Conservation (phyloP, 1,140 invertebrate genomes). For the Hetaerina americana region DNA sequence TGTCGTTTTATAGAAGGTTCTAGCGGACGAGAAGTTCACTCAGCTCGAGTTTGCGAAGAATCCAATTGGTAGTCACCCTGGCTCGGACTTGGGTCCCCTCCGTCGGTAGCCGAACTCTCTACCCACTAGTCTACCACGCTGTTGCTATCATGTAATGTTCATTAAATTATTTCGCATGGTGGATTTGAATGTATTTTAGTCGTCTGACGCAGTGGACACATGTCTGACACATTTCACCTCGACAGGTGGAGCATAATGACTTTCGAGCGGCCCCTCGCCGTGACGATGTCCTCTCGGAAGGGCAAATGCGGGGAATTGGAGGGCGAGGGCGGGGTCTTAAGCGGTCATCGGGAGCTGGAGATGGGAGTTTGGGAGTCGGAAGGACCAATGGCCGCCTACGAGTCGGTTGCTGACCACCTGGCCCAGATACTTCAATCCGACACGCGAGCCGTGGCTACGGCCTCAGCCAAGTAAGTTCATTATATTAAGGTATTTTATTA, state of each 20-base stretch:
- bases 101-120: no score
- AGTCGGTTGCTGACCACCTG: constrained; percentile 66
- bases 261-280: constrained; percentile 59
- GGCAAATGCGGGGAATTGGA: background rate
- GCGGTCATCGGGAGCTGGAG: background rate
- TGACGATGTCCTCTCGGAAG: constrained; percentile 24
- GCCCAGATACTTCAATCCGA: constrained; percentile 79
- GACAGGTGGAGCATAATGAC: constrained; percentile 83
- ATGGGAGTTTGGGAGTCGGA: constrained; percentile 3
- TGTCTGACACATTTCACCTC: no score
- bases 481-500: background rate
- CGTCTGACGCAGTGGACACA: no score
- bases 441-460: constrained; percentile 57
- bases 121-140: no score
- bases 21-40: no score
- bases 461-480: constrained; percentile 53
- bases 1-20: no score
- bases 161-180: no score
- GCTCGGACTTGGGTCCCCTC: no score
- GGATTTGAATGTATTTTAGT: no score
- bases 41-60: no score
- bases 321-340: background rate
- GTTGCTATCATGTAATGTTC: no score
- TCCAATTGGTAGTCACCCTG: no score
- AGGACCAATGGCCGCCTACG: constrained; percentile 41